Base-by-base conservation (phyloP, 2,113 vertebrate genomes). In the Zingel zingel region DNA sequence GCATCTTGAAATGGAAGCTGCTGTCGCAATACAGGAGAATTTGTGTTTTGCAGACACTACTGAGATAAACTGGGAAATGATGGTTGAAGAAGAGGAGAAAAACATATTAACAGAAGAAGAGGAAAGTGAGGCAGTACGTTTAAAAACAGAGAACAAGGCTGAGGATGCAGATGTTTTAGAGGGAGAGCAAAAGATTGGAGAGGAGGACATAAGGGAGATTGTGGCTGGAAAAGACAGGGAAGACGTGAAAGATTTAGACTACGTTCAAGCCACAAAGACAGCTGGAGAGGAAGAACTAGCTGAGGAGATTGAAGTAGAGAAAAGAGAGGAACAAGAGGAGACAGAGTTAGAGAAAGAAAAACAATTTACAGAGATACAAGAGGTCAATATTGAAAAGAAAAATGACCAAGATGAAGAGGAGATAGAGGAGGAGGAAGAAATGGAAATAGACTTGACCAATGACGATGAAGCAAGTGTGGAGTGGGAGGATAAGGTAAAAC, bases 21-120 rank as follows among this genome's bases (percentile, higher is more conserved):
- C 10, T 2, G 27, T 36, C 12, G 14, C 48, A n/a, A 78, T 74
- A 56, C 16, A 39, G 18, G 75, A 69, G 13, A 48, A 25, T n/a
- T 15, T 73, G 8, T 47, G 21, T 74, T 74, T 51, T 10, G 23
- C 23, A 62, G 74, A 75, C 47, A 51, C 23, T 1, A 0, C 56
- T 9, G 72, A 75, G 6, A 25, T 36, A 5, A 86, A 86, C 62
- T 92, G 87, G 88, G 88, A 94, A 69, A 81, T 56, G 65, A 85
- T 93, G 87, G 78, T 90, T 25, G 83, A 91, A 62, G 89, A 90
- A 27, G 91, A 93, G 45, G 88, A 93, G 83, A 48, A 58, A n/a
- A 77, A 58, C 9, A 48, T 83, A 4, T 76, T 79, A 54, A 57
- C 30, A 23, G 59, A 69, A 14, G 21, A 73, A 39, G 71, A 87